These are phyloP conservation scores for Anguilla marmorata DNA, from an alignment of 2,797 vertebrate species.

Conservation along the genomic window DNA sequence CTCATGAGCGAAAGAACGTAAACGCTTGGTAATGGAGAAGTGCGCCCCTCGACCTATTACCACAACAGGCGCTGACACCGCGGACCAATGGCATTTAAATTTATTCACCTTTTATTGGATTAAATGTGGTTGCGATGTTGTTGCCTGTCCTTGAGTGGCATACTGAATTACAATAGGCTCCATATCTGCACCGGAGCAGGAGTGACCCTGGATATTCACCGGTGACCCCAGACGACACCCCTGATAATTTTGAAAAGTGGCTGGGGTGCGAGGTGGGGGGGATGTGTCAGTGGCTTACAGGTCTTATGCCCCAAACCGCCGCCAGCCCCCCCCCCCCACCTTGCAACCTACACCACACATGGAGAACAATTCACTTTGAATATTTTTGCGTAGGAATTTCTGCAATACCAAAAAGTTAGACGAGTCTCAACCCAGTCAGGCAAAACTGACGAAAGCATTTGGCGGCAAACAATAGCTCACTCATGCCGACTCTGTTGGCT, in stretches of 20 bases:
- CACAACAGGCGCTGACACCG: neutral
- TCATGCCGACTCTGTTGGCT: neutral
- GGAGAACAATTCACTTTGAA: neutral
- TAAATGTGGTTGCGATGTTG: neutral
- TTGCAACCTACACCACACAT: neutral
- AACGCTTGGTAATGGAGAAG: neutral
- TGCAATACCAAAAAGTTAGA: neutral
- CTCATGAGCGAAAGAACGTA: neutral
- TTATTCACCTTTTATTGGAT: neutral
- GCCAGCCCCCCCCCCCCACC: neutral
- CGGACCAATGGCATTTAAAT: constrained; percentile 16
- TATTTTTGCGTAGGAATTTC: neutral
- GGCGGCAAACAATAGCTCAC: neutral
- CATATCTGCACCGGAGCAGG: constrained; percentile 14
- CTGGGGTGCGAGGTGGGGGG: neutral
- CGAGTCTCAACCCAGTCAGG: too few relatives aligned
- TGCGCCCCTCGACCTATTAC: too few relatives aligned
- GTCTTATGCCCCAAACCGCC: neutral
- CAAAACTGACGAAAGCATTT: neutral
- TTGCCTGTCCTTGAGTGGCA: constrained; percentile 19
- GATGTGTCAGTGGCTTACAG: neutral
- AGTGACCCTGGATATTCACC: constrained; percentile 35
- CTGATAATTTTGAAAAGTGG: neutral
- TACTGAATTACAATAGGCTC: constrained; percentile 33
- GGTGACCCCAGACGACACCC: constrained; percentile 24